Evolutionary conservation across 2,888 invertebrate genomes (phyloP), one percentile per base, ranked within the genome.

Genomic region (Shargacucullia verbasci): DNA sequence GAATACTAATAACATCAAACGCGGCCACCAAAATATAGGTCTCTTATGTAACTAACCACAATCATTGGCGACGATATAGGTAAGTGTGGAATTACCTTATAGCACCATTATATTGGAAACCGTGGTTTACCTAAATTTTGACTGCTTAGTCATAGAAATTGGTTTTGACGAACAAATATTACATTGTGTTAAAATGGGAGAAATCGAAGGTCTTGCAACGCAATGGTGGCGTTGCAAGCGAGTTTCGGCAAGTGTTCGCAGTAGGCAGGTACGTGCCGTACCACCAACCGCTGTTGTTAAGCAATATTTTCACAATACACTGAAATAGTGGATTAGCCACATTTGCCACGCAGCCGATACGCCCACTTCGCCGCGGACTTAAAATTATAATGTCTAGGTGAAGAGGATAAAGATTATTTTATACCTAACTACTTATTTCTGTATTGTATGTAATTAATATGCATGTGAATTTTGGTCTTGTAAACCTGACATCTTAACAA

Each of bases 291-390:
- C 49, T 53, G 63, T 67, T 53, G 80, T 90, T 88, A 76, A 67
- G 82, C 82, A 90, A 92, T 79, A 73, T 87, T 91, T 91, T 86
- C 89, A 87, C 87, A 90, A 91, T 85, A 75, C 63, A 70, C 77
- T 85, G 87, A 87, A 90, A 87, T 84, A 84, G 80, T 86, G 83
- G 82, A 88, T 87, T 87, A 86, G 82, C 81, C 80, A 82, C 82
- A 84, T 83, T 84, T 76, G 79, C 81, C 63, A 82, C 76, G 83
- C 82, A 76, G 75, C 60, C 70, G 73, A 72, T 75, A 79, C 77
- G 78, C 76, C 80, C 71, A 78, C 79, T 70, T 67, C 52, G 63
- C 65, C 48, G 61, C 66, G 61, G 54, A 73, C 64, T 73, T 70
- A 70, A 43, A 48, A 57, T 34, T 13, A 33, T 33, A 33, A 9